Evolutionary conservation across 2,888 invertebrate genomes (phyloP).

Genomic region (Brachypterus glaber): DNA sequence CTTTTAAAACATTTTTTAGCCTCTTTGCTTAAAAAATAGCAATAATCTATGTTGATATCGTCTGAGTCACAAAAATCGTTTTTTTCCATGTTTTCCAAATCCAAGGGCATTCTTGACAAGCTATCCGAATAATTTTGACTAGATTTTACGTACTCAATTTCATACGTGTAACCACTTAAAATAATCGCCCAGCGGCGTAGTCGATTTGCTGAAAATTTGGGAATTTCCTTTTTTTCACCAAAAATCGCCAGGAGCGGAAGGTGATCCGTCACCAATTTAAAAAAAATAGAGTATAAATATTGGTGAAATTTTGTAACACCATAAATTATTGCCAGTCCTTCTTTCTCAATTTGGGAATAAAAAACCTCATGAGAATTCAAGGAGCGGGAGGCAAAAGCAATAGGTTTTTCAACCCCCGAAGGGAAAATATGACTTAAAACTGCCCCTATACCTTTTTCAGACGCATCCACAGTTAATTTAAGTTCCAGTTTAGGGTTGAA

Average conservation of each 20-base stretch:
- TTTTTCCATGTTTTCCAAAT: not conserved
- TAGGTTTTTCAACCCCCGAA: conserved; percentile 28
- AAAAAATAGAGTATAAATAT: conserved; percentile 32
- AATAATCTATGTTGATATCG: not conserved
- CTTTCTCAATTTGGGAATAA: conserved; percentile 20
- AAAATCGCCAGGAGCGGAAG: conserved; percentile 29
- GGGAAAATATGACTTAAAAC: conserved; percentile 24
- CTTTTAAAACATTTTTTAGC: not conserved
- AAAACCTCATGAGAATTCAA: conserved; percentile 11
- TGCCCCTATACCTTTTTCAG: conserved; percentile 23
- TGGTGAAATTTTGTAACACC: conserved; percentile 32
- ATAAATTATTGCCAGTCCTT: conserved; percentile 22
- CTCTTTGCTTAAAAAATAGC: not conserved
- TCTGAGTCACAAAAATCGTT: not conserved
- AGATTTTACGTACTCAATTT: conserved; percentile 18
- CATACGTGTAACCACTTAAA: conserved; percentile 21
- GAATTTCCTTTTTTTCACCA: conserved; percentile 26
- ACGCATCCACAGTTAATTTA: conserved; percentile 12
- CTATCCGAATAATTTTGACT: conserved; percentile 21
- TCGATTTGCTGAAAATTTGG: conserved; percentile 28
- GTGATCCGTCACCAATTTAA: conserved; percentile 23
- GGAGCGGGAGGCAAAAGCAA: conserved; percentile 29
- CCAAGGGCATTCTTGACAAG: conserved; percentile 10
- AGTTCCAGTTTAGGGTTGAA: conserved; percentile 14
- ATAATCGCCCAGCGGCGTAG: conserved; percentile 21